Conservation (phyloP, 2,113 vertebrate species). For the Eulemur rufifrons region DNA sequence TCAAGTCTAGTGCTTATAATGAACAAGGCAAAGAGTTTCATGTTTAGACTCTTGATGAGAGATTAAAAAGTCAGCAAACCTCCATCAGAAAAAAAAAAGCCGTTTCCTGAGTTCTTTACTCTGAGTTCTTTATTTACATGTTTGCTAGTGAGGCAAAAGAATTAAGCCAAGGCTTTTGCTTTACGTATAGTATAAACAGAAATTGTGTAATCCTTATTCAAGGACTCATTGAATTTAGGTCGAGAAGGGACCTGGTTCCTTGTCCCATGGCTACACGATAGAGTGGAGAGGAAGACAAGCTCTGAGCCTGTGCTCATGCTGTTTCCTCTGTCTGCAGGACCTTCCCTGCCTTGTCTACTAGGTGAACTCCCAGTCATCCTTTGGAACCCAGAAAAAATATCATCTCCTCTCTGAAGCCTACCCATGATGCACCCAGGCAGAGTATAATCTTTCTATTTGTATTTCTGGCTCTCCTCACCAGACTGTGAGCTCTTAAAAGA, state of each 20-base stretch:
- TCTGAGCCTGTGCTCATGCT: background rate
- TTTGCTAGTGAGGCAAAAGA: background rate
- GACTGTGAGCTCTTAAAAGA: background rate
- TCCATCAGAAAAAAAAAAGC: background rate
- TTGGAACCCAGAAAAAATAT: background rate
- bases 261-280: background rate
- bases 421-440: background rate
- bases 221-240: background rate
- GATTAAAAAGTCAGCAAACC: slow-evolving; percentile 20
- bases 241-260: background rate
- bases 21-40: background rate
- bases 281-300: background rate
- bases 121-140: background rate
- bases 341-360: background rate
- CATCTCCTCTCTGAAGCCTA: background rate
- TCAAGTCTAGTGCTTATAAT: slow-evolving; percentile 35
- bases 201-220: background rate
- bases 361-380: background rate
- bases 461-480: background rate
- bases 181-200: background rate
- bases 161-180: background rate
- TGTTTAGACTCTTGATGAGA: slow-evolving; percentile 20
- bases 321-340: background rate
- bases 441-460: background rate
- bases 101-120: background rate